phyloP scores from a whole-genome alignment of 53 echinoderm and acorn worm genomes.

The Holothuria scabra region DNA sequence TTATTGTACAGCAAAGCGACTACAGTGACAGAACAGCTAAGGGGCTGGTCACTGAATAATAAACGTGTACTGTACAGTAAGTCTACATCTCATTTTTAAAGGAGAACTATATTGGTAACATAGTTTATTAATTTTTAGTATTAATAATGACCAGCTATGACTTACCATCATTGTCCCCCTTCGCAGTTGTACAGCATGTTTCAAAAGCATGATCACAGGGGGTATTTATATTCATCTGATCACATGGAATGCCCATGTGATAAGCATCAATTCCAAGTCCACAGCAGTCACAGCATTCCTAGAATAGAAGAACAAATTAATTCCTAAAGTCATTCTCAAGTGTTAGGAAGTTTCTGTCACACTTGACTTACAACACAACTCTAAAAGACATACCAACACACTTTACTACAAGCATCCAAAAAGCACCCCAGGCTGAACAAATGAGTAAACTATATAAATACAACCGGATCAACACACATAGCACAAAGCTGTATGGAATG shows the following conservation, averaged over 20 bases:
- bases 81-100: too few species aligned
- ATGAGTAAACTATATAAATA: not conserved
- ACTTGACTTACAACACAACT: not conserved
- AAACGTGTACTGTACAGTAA: too few species aligned
- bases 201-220: conserved; percentile 75
- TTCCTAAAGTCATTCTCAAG: conserved; percentile 1
- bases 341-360: conserved; percentile 23
- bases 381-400: too few species aligned
- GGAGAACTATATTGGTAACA: too few species aligned
- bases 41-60: too few species aligned
- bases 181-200: conserved; percentile 61
- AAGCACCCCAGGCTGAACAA: not conserved
- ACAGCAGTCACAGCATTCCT: conserved; percentile 85
- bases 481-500: too few species aligned
- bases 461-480: too few species aligned
- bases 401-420: too few species aligned
- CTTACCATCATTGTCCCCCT: conserved; percentile 63
- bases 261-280: conserved; percentile 82
- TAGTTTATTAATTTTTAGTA: too few species aligned
- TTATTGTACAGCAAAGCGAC: too few species aligned
- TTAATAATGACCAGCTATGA: conserved; percentile 7
- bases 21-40: too few species aligned
- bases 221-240: conserved; percentile 66
- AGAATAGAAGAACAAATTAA: conserved; percentile 43
- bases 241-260: conserved; percentile 65